A percentile compares a stretch with the other conserved stretches of the same genome.
phyloP scores from a whole-genome alignment of 2,113 vertebrate genomes.

The Rhynchopsitta pachyrhyncha region DNA sequence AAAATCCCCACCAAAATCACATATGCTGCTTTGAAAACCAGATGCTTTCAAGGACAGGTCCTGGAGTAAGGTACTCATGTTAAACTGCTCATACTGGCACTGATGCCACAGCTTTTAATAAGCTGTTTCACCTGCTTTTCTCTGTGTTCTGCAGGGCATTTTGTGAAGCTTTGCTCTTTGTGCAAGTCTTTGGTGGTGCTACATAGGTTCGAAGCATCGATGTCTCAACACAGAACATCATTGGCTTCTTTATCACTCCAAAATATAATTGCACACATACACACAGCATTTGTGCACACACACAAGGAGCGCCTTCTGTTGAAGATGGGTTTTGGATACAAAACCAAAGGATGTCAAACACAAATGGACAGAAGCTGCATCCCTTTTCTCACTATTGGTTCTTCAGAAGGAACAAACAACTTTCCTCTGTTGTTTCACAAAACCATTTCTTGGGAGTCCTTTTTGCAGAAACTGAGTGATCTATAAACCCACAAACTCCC shows the following conservation, averaged over 20 bases:
- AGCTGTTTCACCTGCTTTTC: neutral
- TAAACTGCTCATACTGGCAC: neutral
- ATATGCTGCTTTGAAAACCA: fast-evolving
- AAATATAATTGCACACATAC: fast-evolving
- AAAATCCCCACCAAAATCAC: neutral
- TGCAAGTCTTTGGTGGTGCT: neutral
- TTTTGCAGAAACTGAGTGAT: neutral
- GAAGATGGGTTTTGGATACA: neutral
- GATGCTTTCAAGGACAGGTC: neutral
- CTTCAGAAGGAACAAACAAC: neutral
- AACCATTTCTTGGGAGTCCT: neutral
- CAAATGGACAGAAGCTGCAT: neutral
- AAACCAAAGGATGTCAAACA: neutral
- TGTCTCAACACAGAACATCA: neutral
- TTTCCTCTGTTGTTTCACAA: neutral
- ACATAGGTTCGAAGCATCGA: neutral
- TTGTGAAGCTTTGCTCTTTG: neutral
- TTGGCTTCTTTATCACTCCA: neutral
- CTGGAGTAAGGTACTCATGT: fast-evolving
- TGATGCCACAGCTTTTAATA: fast-evolving
- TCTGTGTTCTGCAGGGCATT: fast-evolving
- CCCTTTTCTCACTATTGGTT: fast-evolving
- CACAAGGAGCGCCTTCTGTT: neutral
- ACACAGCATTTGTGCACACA: neutral
- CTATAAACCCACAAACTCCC: slow-evolving; percentile 27